These are phyloP conservation scores for Maccullochella peelii DNA, from an alignment of 2,113 vertebrate species.

Conservation along the genomic window DNA sequence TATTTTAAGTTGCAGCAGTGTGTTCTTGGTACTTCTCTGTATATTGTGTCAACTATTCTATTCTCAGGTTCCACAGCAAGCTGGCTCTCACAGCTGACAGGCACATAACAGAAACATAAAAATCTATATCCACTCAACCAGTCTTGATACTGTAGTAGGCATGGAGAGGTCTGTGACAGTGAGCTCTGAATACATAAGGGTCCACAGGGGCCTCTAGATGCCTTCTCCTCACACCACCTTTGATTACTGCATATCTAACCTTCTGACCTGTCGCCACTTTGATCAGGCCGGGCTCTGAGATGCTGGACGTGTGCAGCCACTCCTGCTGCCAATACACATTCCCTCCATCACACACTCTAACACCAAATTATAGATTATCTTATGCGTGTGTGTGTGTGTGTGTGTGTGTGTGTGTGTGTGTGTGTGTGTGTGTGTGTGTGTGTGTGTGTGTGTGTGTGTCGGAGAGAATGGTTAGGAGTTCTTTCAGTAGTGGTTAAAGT, in stretches of 20 bases:
- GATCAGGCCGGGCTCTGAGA: slow-evolving; percentile 55
- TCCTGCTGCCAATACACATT: slow-evolving; percentile 48
- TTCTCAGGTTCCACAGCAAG: slow-evolving; percentile 2
- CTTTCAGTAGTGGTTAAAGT: slow-evolving; percentile 50
- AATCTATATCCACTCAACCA: slow-evolving; percentile 22
- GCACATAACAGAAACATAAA: slow-evolving; percentile 34
- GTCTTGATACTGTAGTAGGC: background rate
- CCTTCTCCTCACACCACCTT: slow-evolving; percentile 46
- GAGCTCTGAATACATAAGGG: slow-evolving; percentile 38
- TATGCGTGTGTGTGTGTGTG: slow-evolving; percentile 3
- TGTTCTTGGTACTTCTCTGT: background rate
- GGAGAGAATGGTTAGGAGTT: slow-evolving; percentile 27
- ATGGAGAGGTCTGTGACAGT: background rate
- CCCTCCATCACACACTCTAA: slow-evolving; percentile 50
- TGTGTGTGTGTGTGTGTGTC: background rate
- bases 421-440: too few species aligned
- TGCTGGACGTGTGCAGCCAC: slow-evolving; percentile 20
- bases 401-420: background rate
- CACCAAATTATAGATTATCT: slow-evolving; percentile 74
- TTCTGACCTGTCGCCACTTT: slow-evolving; percentile 65
- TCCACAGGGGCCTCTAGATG: slow-evolving; percentile 10
- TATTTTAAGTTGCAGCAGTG: slow-evolving; percentile 22
- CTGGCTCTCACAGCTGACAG: slow-evolving; percentile 16
- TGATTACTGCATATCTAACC: slow-evolving; percentile 67
- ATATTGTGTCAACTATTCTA: slow-evolving; percentile 34